phyloP scores from a whole-genome alignment of 2,113 vertebrate genomes.

The Nesoenas mayeri region DNA sequence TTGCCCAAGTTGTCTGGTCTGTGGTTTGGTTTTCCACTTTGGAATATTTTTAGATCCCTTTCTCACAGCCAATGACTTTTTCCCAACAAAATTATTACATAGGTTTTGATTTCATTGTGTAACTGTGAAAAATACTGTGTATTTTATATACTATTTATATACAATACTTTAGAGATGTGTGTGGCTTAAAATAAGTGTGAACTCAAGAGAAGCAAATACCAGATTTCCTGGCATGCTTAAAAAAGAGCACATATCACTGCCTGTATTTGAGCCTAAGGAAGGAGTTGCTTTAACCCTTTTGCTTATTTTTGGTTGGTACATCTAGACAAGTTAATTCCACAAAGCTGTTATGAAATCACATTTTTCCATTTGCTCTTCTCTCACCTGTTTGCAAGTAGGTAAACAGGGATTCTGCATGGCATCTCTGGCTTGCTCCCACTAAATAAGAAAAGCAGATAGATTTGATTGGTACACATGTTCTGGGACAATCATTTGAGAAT shows the following conservation, averaged over 20 bases:
- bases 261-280: background rate
- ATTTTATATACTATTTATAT: background rate
- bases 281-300: background rate
- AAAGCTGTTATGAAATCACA: background rate
- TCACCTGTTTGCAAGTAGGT: constrained; percentile 68
- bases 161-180: background rate
- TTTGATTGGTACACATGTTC: background rate
- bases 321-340: background rate
- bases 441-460: background rate
- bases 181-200: background rate
- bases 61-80: background rate
- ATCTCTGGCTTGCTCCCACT: background rate
- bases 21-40: background rate
- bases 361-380: background rate
- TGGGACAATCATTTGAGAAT: background rate
- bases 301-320: background rate
- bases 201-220: background rate
- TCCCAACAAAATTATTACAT: background rate
- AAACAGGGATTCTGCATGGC: constrained; percentile 55
- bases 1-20: background rate
- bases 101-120: background rate
- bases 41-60: background rate
- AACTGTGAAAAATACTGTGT: background rate
- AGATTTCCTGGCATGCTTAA: background rate
- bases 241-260: background rate